Evolutionary conservation across 1,140 invertebrate genomes (phyloP).

Genomic region (Drosophila saltans): DNA sequence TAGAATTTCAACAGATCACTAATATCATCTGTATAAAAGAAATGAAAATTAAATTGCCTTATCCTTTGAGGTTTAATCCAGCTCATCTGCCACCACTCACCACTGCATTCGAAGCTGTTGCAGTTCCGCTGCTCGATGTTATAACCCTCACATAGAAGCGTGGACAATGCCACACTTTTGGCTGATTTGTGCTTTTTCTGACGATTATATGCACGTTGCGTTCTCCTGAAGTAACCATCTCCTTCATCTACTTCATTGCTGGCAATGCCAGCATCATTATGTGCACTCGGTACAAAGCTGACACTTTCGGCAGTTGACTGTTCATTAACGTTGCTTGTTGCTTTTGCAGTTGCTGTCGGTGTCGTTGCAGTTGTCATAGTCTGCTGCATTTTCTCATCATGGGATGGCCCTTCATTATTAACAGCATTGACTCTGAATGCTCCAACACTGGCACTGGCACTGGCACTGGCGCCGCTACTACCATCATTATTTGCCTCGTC

Average conservation of each 20-base stretch:
- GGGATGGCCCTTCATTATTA: constrained; percentile 63
- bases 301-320: constrained; percentile 51
- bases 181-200: constrained; percentile 68
- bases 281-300: constrained; percentile 62
- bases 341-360: constrained; percentile 20
- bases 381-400: constrained; percentile 32
- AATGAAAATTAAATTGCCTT: not conserved
- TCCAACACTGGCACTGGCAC: not conserved
- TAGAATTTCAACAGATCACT: constrained; percentile 81
- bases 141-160: constrained; percentile 79
- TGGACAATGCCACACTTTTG: constrained; percentile 70
- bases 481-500: constrained; percentile 63
- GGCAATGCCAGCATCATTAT: constrained; percentile 46
- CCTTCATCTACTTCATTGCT: constrained; percentile 21
- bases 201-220: constrained; percentile 65
- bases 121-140: constrained; percentile 83
- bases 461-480: constrained; percentile 6
- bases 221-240: constrained; percentile 35
- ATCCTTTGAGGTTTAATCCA: no score
- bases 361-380: constrained; percentile 16
- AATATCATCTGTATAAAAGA: constrained; percentile 66
- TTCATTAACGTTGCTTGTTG: constrained; percentile 69
- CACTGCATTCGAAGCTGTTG: constrained; percentile 81
- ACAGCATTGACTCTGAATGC: constrained; percentile 45
- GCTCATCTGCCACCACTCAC: constrained; percentile 44